Evolutionary conservation across 2,797 vertebrate genomes (phyloP).

Genomic region (Enteromius paludinosus): DNA sequence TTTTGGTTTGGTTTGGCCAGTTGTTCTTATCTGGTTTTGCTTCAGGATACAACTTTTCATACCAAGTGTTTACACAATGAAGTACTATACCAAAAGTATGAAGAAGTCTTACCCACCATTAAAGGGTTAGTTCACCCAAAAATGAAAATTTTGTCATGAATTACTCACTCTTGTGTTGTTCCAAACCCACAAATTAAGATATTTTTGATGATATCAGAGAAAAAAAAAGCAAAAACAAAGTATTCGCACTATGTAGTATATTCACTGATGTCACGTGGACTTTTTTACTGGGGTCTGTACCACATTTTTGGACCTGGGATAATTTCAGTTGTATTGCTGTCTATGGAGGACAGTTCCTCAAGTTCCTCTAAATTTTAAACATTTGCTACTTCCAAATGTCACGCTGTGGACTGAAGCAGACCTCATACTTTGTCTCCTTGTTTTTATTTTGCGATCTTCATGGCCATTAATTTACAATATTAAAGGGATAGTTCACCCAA

Average conservation of each 20-base stretch:
- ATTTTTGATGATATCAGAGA: no score
- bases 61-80: background rate
- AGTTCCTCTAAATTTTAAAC: no score
- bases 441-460: background rate
- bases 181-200: no score
- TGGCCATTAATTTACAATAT: background rate
- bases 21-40: background rate
- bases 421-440: background rate
- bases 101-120: background rate
- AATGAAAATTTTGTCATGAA: background rate
- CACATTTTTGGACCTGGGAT: no score
- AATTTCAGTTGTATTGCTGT: no score
- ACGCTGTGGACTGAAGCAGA: background rate
- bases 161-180: background rate
- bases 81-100: background rate
- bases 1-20: background rate
- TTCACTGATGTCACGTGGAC: no score
- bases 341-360: no score
- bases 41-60: background rate
- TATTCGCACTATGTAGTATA: background rate
- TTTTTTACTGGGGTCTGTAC: no score
- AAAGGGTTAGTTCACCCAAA: background rate
- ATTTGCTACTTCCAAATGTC: no score
- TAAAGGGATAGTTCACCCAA: no score
- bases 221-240: background rate